Evolutionary conservation across 2,888 invertebrate genomes (phyloP), one percentile per base, ranked within the genome.

Genomic region (Pyrrhia umbra): DNA sequence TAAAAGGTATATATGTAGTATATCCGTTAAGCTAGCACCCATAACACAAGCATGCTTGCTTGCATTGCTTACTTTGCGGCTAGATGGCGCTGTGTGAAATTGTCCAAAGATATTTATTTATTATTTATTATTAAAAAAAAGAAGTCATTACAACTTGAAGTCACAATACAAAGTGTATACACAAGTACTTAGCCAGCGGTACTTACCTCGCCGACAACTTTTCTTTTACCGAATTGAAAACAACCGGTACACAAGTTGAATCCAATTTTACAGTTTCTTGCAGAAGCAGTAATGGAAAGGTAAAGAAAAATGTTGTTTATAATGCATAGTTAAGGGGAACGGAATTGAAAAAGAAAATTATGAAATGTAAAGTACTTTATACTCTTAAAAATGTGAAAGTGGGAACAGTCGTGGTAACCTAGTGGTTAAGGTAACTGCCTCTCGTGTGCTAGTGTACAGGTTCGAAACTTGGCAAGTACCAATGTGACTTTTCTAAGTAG

Each of bases 151-250:
- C 60, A 74, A 68, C 39, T 73, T 73, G 4, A 37, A 73, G 40
- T 39, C 40, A 18, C 68, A 51, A 73, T 67, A 59, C 69, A 25
- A 49, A 68, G 37, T 68, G n/a, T 34, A 34, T 34, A 34, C 34
- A 34, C n/a, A 34, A 34, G 46, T 74, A 68, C 59, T 57, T 37
- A 67, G 57, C 62, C 55, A 23, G 55, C 70, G 40, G 51, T 79
- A 46, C 68, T 66, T 76, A 72, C 46, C 47, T 55, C 27, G n/a
- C 25, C 16, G 8, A 6, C 13, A 76, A 77, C 80, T 77, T 77
- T 76, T 79, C 66, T 79, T 67, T 77, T 67, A 78, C 49, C 13
- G 61, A 68, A 79, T 77, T 73, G 77, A 79, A 77, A 77, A 79
- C 76, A 68, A 73, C 68, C 77, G 69, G 58, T 61, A 25, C 58